These are phyloP conservation scores for Mercenaria mercenaria DNA, from an alignment of 1,140 invertebrate genomes.

Conservation along the genomic window DNA sequence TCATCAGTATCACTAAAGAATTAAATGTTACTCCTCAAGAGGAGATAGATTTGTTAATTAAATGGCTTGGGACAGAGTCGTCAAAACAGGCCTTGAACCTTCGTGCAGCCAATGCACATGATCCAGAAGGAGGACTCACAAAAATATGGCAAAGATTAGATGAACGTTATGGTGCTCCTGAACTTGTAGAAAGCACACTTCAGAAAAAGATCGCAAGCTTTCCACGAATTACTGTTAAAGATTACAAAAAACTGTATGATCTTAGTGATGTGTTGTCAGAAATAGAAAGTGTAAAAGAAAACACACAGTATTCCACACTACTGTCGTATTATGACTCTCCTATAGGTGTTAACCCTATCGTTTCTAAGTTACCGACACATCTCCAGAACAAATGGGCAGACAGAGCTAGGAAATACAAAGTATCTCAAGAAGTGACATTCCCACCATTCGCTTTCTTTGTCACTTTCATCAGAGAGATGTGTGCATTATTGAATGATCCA, in stretches of 20 bases:
- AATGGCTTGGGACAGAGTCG: conserved; percentile 43
- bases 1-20: background rate
- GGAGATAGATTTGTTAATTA: conserved; percentile 32
- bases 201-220: conserved; percentile 6
- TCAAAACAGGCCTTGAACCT: conserved; percentile 41
- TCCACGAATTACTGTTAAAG: background rate
- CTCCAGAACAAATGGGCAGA: conserved; percentile 53
- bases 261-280: conserved; percentile 41
- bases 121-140: background rate
- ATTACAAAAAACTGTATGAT: conserved; percentile 32
- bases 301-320: background rate
- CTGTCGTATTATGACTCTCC: conserved; percentile 40
- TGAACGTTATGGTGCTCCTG: conserved; percentile 48
- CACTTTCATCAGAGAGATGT: background rate
- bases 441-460: conserved; percentile 35
- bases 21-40: background rate
- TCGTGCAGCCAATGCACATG: conserved; percentile 27
- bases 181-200: conserved; percentile 50
- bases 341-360: conserved; percentile 16
- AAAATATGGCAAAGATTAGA: conserved; percentile 55
- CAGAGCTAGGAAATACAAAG: conserved; percentile 27
- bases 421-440: background rate
- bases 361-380: conserved; percentile 13
- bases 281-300: conserved; percentile 52
- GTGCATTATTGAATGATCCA: conserved; percentile 36